Evolutionary conservation across 2,888 invertebrate genomes (phyloP).

Genomic region (Thymelicus acteon): DNA sequence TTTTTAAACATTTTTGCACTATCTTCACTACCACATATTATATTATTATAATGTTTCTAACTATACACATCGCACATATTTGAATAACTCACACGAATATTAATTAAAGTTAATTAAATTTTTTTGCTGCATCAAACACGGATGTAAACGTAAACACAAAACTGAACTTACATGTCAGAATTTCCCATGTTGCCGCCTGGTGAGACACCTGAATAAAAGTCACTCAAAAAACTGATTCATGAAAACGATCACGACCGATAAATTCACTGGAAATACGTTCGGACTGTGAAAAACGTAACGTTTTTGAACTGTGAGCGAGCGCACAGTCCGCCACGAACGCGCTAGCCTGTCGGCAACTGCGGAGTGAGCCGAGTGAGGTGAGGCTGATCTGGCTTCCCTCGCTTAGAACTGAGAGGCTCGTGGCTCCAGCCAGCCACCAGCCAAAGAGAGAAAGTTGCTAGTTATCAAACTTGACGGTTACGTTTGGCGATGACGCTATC

Average conservation of each 20-base stretch:
- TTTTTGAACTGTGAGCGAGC: conserved; percentile 53
- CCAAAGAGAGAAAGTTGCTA: conserved; percentile 78
- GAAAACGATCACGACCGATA: conserved; percentile 49
- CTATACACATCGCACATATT: neutral
- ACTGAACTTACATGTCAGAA: conserved; percentile 66
- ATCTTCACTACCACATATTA: neutral
- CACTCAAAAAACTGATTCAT: conserved; percentile 64
- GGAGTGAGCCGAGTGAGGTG: conserved; percentile 38
- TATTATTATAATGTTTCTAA: neutral
- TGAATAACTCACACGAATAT: neutral
- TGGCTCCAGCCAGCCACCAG: conserved; percentile 34
- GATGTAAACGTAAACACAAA: conserved; percentile 31
- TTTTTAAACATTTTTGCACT: neutral
- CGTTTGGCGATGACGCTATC: conserved; percentile 80
- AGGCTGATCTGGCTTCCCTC: conserved; percentile 29
- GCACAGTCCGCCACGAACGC: conserved; percentile 70
- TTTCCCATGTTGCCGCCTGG: conserved; percentile 69
- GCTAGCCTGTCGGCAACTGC: conserved; percentile 60
- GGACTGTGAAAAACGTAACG: conserved; percentile 52
- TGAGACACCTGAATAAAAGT: conserved; percentile 58
- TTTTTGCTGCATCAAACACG: conserved; percentile 5
- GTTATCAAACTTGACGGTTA: conserved; percentile 82
- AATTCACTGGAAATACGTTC: conserved; percentile 56
- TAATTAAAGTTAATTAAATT: conserved; percentile 28
- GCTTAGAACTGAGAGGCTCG: conserved; percentile 23